Conservation (phyloP, 2,113 vertebrate genomes). For the Xiphophorus hellerii region DNA sequence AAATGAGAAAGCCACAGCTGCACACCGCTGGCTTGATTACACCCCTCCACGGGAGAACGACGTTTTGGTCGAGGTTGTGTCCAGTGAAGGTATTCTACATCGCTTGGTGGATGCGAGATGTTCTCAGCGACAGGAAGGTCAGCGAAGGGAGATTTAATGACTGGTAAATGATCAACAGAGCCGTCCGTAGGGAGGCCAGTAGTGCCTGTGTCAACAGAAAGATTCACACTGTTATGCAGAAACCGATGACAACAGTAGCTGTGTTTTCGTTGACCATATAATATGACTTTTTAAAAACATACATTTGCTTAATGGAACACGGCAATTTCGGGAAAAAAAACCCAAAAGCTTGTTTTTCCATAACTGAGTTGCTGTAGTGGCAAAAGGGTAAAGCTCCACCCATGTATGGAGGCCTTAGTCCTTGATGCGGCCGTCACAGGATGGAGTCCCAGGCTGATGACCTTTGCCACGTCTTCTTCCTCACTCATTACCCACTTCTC, state of each 20-base stretch:
- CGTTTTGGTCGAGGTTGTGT: conserved; percentile 50
- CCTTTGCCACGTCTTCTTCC: too few relatives aligned
- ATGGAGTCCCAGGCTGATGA: too few relatives aligned
- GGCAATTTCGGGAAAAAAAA: too few relatives aligned
- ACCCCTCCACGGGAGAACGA: conserved; percentile 40
- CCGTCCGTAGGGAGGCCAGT: conserved; percentile 31
- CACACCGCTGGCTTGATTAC: conserved; percentile 41
- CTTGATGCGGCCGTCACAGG: too few relatives aligned
- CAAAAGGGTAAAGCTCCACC: too few relatives aligned
- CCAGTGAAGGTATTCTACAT: conserved; percentile 53
- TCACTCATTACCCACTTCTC: too few relatives aligned
- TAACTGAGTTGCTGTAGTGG: too few relatives aligned
- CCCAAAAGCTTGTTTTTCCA: too few relatives aligned
- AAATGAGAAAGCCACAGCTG: conserved; percentile 50
- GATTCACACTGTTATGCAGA: conserved; percentile 18
- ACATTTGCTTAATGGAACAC: too few relatives aligned
- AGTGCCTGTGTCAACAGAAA: conserved; percentile 15
- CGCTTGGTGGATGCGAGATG: conserved; percentile 35
- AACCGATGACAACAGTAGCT: conserved; percentile 14
- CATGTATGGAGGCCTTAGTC: too few relatives aligned
- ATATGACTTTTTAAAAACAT: too few relatives aligned
- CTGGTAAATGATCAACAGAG: conserved; percentile 49
- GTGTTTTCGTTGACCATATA: too few relatives aligned
- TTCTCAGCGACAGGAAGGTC: conserved; percentile 50
- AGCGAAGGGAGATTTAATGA: conserved; percentile 49